Evolutionary conservation across 2,113 vertebrate species (phyloP), one percentile per base, ranked within the genome.

Genomic region (Orcinus orca): DNA sequence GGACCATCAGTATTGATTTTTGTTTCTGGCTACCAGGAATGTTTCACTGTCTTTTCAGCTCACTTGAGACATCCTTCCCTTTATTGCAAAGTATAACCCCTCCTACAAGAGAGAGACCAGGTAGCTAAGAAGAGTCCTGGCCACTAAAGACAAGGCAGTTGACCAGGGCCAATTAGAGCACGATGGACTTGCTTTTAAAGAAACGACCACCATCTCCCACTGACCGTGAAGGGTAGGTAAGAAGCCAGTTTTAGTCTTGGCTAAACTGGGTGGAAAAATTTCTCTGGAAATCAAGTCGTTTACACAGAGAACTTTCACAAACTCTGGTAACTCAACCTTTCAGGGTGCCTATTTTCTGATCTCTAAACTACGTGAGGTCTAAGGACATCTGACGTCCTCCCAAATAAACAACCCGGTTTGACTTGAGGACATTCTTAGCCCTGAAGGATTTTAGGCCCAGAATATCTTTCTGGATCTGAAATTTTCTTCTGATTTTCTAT

Each of bases 331-430:
- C 41, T 65, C 44, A 88, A 94, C 95, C 97, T 95, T 92, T 86
- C 92, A 73, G 70, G 62, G 71, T 5, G 0, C 67, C 58, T 44
- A 62, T 80, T 97, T 96, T 91, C 96, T 88, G 71, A 84, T 77
- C 84, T 95, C 85, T 90, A 74, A 96, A 92, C 87, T 6, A 41
- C 92, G 63, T 93, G 70, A 73, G 29, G 13, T 31, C 90, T 50
- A 25, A 74, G 9, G 83, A 96, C 70, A 70, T 77, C 83, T n/a
- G 12, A 97, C 96, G 73, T 95, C 87, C 92, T 95, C 77, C 95
- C 76, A 58, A 25, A 96, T 88, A 93, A 96, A 95, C 80, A 96
- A 84, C 67, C 76, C 20, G 44, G n/a, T 93, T 67, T 71, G 68
- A 96, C 38, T 93, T 11, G 11, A n/a, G n/a, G 36, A 65, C 44